These are phyloP conservation scores for Myotis brandtii DNA, from an alignment of 2,113 vertebrate genomes.

Conservation along the genomic window DNA sequence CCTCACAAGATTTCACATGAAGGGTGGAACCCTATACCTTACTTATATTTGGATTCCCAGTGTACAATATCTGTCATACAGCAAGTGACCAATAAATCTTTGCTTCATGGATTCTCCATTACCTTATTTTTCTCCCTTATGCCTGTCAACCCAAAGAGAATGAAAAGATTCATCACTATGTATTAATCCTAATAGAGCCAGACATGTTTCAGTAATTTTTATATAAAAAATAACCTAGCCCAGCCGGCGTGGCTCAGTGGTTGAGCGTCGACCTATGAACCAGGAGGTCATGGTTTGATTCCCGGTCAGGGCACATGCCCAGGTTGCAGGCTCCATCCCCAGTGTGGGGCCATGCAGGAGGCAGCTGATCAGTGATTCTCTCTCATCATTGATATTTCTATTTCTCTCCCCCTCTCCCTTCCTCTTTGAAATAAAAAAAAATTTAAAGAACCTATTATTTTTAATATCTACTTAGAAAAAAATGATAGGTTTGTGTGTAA, in stretches of 20 bases:
- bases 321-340: too few species aligned
- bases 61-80: background rate
- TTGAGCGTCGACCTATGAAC: too few species aligned
- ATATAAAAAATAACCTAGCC: background rate
- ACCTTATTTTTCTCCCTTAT: background rate
- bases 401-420: too few species aligned
- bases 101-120: background rate
- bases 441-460: background rate
- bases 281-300: too few species aligned
- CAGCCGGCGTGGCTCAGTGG: too few species aligned
- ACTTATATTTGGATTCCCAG: background rate
- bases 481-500: background rate
- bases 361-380: too few species aligned
- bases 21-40: background rate
- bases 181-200: background rate
- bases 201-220: conserved; percentile 39
- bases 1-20: background rate
- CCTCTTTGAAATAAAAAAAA: too few species aligned
- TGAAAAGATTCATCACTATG: conserved; percentile 14
- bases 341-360: too few species aligned
- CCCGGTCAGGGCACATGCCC: too few species aligned
- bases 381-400: too few species aligned
- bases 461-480: background rate
- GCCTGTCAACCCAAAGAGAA: background rate
- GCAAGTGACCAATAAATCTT: background rate